A percentile compares a stretch with the other conserved stretches of the same genome.
Evolutionary conservation across 2,113 vertebrate species (phyloP).

Genomic region (Pomatorhinus ruficollis): DNA sequence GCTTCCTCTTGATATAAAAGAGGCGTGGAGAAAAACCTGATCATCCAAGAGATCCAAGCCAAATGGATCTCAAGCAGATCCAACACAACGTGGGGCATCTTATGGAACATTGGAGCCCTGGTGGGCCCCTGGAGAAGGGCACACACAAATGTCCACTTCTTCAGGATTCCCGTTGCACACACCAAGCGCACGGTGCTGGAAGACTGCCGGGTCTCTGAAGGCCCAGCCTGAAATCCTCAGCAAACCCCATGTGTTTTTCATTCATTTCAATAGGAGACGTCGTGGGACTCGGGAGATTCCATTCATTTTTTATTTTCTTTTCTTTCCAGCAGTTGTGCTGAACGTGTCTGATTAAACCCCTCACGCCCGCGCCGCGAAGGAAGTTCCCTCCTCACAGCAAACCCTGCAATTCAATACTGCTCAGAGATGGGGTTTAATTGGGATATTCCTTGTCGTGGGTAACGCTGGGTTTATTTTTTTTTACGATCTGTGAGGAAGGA

Average conservation of each 20-base stretch:
- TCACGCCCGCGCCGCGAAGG: background rate
- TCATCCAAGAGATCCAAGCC: background rate
- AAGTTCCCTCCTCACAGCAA: background rate
- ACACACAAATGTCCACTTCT: background rate
- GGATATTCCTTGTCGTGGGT: background rate
- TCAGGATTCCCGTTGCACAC: background rate
- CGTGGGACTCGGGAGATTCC: conserved; percentile 35
- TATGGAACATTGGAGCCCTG: rapidly evolving
- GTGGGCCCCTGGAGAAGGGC: background rate
- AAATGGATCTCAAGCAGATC: background rate
- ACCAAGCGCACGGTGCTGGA: background rate
- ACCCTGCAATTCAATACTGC: background rate
- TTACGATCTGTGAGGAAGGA: background rate
- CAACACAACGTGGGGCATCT: rapidly evolving
- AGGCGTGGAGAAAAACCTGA: background rate
- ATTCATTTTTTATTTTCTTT: background rate
- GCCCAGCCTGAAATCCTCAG: conserved; percentile 32
- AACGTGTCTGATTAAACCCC: conserved; percentile 31
- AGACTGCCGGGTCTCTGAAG: conserved; percentile 38
- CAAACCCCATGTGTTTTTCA: conserved; percentile 62
- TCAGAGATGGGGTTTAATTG: conserved; percentile 12
- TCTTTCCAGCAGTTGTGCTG: background rate
- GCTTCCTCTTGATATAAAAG: background rate
- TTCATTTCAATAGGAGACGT: conserved; percentile 50
- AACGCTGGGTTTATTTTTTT: background rate